These are phyloP conservation scores for Pollicipes pollicipes DNA, from an alignment of 1,140 invertebrate genomes.

Conservation along the genomic window DNA sequence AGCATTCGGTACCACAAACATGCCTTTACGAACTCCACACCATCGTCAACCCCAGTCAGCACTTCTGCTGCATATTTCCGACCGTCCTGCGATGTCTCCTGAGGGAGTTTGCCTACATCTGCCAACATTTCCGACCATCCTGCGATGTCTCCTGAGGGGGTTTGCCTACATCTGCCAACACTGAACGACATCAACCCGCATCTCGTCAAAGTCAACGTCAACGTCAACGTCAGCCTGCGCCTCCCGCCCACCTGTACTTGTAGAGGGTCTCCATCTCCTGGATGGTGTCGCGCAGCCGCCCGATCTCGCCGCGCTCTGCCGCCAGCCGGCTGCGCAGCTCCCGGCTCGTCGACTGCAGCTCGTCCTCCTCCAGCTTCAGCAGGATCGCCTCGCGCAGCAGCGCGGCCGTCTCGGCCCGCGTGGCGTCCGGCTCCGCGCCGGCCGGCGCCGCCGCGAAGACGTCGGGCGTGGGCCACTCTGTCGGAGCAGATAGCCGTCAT, in stretches of 20 bases:
- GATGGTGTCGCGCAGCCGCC: slow-evolving; percentile 18
- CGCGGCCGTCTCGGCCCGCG: slow-evolving; percentile 11
- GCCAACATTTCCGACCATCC: too few species aligned
- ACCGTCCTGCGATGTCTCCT: too few species aligned
- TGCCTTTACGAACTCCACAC: too few species aligned
- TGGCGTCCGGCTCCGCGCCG: slow-evolving; percentile 12
- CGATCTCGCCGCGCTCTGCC: slow-evolving; percentile 18
- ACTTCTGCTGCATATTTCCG: too few species aligned
- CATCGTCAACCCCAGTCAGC: too few species aligned
- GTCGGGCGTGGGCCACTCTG: neutral
- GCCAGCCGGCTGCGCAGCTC: slow-evolving; percentile 19
- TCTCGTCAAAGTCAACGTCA: too few species aligned
- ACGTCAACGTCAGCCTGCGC: too few species aligned
- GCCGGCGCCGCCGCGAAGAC: neutral
- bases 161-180: too few species aligned
- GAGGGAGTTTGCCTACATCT: too few species aligned
- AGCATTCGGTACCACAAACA: too few species aligned
- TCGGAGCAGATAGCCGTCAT: neutral
- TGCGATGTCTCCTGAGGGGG: too few species aligned
- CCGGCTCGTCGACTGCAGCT: slow-evolving; percentile 18
- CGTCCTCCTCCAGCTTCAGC: slow-evolving; percentile 17
- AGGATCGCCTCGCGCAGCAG: slow-evolving; percentile 11
- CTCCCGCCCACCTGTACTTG: slow-evolving; percentile 19
- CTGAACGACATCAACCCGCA: too few species aligned
- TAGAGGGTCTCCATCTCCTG: slow-evolving; percentile 22